Evolutionary conservation across 2,113 vertebrate species (phyloP).

Genomic region (Paedocypris sp.): DNA sequence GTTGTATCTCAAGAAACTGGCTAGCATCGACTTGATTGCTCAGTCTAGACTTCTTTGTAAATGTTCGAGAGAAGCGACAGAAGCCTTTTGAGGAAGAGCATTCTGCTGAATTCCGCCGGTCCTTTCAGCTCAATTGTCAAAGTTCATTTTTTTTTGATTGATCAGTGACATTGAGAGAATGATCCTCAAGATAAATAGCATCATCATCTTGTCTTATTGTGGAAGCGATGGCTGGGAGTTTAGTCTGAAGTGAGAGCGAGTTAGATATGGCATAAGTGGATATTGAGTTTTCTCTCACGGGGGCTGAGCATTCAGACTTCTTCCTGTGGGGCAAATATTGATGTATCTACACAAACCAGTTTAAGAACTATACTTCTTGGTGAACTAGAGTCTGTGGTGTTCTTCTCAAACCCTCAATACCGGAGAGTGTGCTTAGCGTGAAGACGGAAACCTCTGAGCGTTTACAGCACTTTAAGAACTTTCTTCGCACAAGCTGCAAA

Average conservation of each 20-base stretch:
- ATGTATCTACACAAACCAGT: conserved; percentile 4
- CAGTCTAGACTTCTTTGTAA: too few species aligned
- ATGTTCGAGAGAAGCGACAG: too few species aligned
- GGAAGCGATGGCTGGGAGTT: background rate
- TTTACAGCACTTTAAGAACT: conserved; percentile 7
- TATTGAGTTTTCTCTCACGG: background rate
- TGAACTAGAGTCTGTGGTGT: background rate
- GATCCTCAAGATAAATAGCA: too few species aligned
- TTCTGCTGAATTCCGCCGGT: too few species aligned
- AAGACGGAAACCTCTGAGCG: background rate
- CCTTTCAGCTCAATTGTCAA: too few species aligned
- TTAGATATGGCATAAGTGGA: background rate
- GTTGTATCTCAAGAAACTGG: too few species aligned
- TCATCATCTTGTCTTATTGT: background rate
- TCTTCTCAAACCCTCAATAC: background rate
- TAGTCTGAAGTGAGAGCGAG: background rate
- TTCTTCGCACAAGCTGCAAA: conserved; percentile 24
- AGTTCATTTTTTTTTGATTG: too few species aligned
- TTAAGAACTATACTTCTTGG: background rate
- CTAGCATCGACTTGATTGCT: too few species aligned
- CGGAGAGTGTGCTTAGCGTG: background rate
- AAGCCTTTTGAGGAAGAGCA: too few species aligned
- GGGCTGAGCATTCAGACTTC: background rate
- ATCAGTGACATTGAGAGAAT: too few species aligned
- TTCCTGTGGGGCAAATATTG: background rate